Base-by-base conservation (phyloP, 2,113 vertebrate species). In the Peromyscus maniculatus region DNA sequence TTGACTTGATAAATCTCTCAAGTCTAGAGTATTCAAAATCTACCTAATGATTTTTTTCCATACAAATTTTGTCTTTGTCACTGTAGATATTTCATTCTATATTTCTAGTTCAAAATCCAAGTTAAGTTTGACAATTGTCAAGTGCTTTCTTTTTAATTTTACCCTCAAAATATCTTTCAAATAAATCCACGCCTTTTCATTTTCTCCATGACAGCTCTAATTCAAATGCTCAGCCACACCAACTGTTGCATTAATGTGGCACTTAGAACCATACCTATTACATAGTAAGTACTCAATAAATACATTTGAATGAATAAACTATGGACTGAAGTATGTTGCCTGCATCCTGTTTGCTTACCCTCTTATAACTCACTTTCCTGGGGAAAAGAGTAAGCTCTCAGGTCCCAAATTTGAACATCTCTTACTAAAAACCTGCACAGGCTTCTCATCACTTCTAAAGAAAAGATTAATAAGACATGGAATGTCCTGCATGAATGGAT, bases 401-500 rank as follows among this genome's bases (percentile, higher is more conserved):
- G 33, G 39, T 93, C 16, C 95, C 66, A 88, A 79, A 75, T 52
- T 24, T 75, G 52, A 82, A 79, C 21, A 67, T 89, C 28, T 69
- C 11, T 24, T 71, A 62, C 62, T 94, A 88, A 88, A 93, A 96
- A 71, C 31, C 12, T 89, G 77, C 31, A 91, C 5, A 55, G 26
- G n/a, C 11, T 95, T 95, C 92, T 72, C 24, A 89, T 87, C 39
- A 75, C 21, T 96, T 93, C 36, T 59, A 91, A 69, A 89, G 39
- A 67, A 92, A 83, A 91, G 62, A 62, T 86, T 82, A 96, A 49
- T 59, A 96, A 91, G 79, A 52, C 57, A 90, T 36, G 77, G 62
- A 94, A 95, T 49, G n/a, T 46, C 31, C 89, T 82, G 52, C 79
- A 94, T 96, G 94, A 91, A 86, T 89, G 72, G 22, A 75, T 31